Evolutionary conservation across 2,888 invertebrate genomes (phyloP), one percentile per base, ranked within the genome.

Genomic region (Hirudinaria manillensis): DNA sequence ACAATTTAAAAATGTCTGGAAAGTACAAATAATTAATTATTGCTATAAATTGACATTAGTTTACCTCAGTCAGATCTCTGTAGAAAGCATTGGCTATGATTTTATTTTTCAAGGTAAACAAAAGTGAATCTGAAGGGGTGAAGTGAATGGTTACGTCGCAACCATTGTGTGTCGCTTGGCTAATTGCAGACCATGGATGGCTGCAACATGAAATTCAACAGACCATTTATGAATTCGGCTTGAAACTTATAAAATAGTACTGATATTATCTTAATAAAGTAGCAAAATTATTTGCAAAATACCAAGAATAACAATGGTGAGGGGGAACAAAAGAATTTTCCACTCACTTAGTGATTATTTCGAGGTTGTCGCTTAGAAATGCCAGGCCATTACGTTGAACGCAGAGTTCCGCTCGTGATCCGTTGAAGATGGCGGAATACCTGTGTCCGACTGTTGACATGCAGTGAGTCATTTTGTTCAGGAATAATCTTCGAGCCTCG

Each of bases 31-130:
- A 61, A 61, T 61, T 29, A 61, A 21, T 24, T 61, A 61, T 6
- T 16, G 29, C 24, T 27, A 7, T 29, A 61, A 61, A 61, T 10
- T 1, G 24, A 6, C 3, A 27, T 24, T 19, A 27, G n/a, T n/a
- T 68, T 34, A 68, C 68, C 36, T 68, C 68, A 10, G 68, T 68
- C 32, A 68, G 68, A 32, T 68, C 68, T 34, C 68, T 68, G 68
- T 68, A 68, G 68, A 68, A 68, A 29, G 68, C 68, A 21, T 34
- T 68, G 36, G 34, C 68, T 34, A 19, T 10, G 7, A 32, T 10
- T 21, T 68, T 68, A n/a, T 34, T 68, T 16, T 68, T 32, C 32
- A 68, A 32, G n/a, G 36, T 68, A 13, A 68, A 68, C 29, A n/a
- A 29, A 6, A 68, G 32, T n/a, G 36, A n/a, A n/a, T 68, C 36